Evolutionary conservation across 2,113 vertebrate species (phyloP), one percentile per base, ranked within the genome.

Genomic region (Hypocryptadius cinnamomeus): DNA sequence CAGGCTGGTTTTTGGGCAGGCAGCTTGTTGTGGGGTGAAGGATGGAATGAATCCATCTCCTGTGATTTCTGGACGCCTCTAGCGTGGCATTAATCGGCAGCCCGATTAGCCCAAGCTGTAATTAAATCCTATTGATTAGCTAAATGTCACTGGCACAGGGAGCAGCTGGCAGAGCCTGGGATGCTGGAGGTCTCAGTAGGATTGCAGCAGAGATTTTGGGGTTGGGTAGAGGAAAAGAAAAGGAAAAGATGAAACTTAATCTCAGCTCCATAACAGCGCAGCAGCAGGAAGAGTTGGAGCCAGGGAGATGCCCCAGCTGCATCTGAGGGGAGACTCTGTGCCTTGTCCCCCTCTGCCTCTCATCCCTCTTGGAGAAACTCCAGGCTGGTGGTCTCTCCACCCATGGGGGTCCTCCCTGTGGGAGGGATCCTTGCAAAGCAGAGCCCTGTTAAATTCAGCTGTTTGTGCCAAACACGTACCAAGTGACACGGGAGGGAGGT

Each of bases 71-170:
- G 37, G 37, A 8, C 13, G 78, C 61, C 94, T 84, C 83, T 10
- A 40, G 83, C 4, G 6, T 35, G 91, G 84, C 4, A 2, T 79
- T 94, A 92, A 94, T 91, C 5, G 87, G 74, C 93, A 91, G 89
- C 82, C 77, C 71, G 13, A 93, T 97, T 92, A 94, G 81, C 79
- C 79, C 10, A 1, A 30, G 76, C 79, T 12, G 59, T 95, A 90
- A 94, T 93, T 91, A 96, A 93, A 96, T 93, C 92, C 90, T 79
- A 96, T 94, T 95, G 95, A 95, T 95, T 90, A 94, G 78, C 84
- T 96, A 88, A 90, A 91, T 93, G 92, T 87, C 82, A 87, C 48
- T 89, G 90, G 94, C 93, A 89, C 3, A 2, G 82, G 65, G 85
- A 91, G 79, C 81, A 87, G 74, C 93, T 95, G 94, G 91, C 94